A percentile compares a stretch with the other conserved stretches of the same genome.
These are phyloP conservation scores for Zoroaster sp. DNA, from an alignment of 53 echinoderm and acorn worm genomes.

Conservation along the genomic window DNA sequence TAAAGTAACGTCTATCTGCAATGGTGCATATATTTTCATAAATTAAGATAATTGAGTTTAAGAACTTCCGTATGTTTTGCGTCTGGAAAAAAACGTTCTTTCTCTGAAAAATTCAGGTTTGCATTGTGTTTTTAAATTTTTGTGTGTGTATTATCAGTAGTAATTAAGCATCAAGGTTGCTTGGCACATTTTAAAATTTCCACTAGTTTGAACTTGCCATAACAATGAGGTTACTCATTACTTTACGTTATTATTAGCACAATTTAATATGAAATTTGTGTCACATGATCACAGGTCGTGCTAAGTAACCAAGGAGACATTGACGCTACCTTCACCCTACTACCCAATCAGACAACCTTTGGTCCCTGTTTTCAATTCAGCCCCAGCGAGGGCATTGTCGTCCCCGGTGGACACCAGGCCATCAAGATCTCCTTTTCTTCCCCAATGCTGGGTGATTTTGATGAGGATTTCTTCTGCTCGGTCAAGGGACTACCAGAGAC, in stretches of 20 bases:
- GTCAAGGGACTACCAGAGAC: conserved; percentile 84
- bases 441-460: conserved; percentile 86
- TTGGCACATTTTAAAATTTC: too few relatives aligned
- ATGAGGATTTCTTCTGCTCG: conserved; percentile 84
- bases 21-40: too few relatives aligned
- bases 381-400: conserved; percentile 82
- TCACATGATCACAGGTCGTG: conserved; percentile 64
- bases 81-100: too few relatives aligned
- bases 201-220: not conserved
- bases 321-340: conserved; percentile 81
- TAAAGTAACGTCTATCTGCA: too few relatives aligned
- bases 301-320: conserved; percentile 96
- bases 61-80: too few relatives aligned
- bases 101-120: too few relatives aligned
- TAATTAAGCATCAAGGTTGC: too few relatives aligned
- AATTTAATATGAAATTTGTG: not conserved
- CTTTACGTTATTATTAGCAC: not conserved
- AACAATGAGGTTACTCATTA: not conserved
- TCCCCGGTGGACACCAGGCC: conserved; percentile 89
- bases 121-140: too few relatives aligned
- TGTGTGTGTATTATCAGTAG: not conserved
- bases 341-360: conserved; percentile 83
- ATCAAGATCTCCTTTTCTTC: conserved; percentile 89
- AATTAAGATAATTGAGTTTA: too few relatives aligned
- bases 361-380: conserved; percentile 89